Evolutionary conservation across 1,140 invertebrate species (phyloP).

Genomic region (Drosophila willistoni): DNA sequence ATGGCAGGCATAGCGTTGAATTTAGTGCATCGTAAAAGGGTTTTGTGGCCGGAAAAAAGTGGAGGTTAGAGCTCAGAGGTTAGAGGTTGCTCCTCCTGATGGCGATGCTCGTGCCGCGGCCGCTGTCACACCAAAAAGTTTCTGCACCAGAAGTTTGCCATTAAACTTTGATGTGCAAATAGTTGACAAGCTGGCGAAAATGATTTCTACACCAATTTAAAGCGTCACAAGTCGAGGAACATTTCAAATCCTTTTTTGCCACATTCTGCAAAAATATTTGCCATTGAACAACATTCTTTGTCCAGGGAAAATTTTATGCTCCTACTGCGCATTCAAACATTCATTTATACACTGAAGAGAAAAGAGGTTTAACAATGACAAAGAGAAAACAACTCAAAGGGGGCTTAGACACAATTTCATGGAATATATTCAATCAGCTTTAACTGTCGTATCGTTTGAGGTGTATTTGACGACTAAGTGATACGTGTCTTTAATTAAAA

Average conservation of each 20-base stretch:
- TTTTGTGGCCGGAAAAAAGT: constrained; percentile 34
- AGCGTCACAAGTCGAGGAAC: not conserved
- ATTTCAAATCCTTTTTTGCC: not conserved
- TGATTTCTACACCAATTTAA: constrained; percentile 4
- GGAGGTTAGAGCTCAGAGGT: not conserved
- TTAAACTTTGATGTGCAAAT: constrained; percentile 44
- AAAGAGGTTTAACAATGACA: not conserved
- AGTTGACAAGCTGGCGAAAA: constrained; percentile 34
- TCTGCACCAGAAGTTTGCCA: constrained; percentile 26
- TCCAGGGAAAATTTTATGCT: not conserved
- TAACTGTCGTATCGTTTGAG: not conserved
- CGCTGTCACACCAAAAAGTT: constrained; percentile 15
- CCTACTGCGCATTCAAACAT: not conserved
- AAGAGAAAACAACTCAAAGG: not conserved
- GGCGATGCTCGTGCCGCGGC: not conserved
- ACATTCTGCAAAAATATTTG: not conserved
- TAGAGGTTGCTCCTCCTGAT: not conserved
- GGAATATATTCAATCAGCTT: not conserved
- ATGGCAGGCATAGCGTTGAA: constrained; percentile 34
- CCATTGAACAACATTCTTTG: not conserved
- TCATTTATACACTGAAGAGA: not conserved
- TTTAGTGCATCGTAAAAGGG: constrained; percentile 69
- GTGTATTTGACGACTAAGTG: too few species aligned
- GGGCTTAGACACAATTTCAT: not conserved
- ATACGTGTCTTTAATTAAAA: too few species aligned